phyloP scores from a whole-genome alignment of 37 sponge, comb jelly and placozoan species.

The Crambe crambe region DNA sequence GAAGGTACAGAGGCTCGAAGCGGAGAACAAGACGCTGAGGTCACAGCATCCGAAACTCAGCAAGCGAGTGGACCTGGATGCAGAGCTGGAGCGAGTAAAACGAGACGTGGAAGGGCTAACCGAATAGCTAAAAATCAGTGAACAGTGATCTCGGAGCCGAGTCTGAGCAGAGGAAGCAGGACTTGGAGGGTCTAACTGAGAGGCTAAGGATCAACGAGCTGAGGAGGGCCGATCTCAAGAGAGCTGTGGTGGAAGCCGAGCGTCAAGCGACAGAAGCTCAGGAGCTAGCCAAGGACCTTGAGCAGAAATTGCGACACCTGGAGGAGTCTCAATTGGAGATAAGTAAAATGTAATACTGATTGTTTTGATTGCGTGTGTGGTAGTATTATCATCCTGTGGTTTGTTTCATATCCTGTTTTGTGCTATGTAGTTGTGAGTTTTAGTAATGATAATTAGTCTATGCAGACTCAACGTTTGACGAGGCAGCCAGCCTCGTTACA shows the following conservation, averaged over 20 bases:
- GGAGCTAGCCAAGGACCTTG: not conserved
- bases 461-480: not conserved
- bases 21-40: conserved; percentile 8
- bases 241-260: not conserved
- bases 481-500: not conserved
- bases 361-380: too few species aligned
- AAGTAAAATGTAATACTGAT: too few species aligned
- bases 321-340: conserved; percentile 1
- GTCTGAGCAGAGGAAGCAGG: not conserved
- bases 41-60: not conserved
- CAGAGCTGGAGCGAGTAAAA: conserved; percentile 6
- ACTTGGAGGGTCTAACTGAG: not conserved
- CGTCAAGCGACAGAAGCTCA: not conserved
- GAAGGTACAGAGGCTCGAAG: not conserved
- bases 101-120: not conserved
- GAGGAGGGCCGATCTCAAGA: not conserved
- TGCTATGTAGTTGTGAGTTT: too few species aligned
- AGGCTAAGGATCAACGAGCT: not conserved
- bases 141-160: conserved; percentile 1
- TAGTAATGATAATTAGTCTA: too few species aligned
- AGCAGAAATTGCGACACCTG: not conserved
- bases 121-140: not conserved
- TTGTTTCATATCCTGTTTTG: too few species aligned
- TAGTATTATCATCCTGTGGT: too few species aligned
- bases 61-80: not conserved